Evolutionary conservation across 2,888 invertebrate genomes (phyloP), one percentile per base, ranked within the genome.

Genomic region (Drosophila kambysellisi): DNA sequence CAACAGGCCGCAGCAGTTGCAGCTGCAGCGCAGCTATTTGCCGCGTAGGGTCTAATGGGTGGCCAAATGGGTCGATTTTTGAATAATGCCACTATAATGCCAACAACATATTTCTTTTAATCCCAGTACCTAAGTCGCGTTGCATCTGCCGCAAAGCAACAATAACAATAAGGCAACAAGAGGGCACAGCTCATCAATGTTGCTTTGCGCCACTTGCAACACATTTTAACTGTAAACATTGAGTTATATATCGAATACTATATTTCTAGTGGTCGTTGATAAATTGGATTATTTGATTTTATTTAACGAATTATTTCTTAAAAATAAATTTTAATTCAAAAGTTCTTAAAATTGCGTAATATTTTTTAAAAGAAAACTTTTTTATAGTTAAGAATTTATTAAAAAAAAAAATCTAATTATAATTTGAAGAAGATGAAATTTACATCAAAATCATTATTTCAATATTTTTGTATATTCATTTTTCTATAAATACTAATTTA

Each of bases 1-100:
- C 91, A 90, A 70, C 87, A 88, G 68, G 74, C 76, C 57, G 89
- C 90, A 39, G 91, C 91, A 75, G 78, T 78, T 64, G 91, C 89
- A 68, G 89, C 91, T 63, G 89, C 91, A 48, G 90, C 91, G 46
- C 92, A 92, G 70, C 80, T 85, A 32, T 85, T 85, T 77, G 85
- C 85, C 64, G 91, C 92, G 92, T 92, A 92, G 92, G 92, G 91
- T 84, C 86, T 92, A 85, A 91, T 87, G 78, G 87, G 92, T 91
- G 92, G 92, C 92, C 92, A 91, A 91, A 83, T 92, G 84, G 92
- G 92, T 82, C 91, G 92, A 92, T 91, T 92, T 90, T 89, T 92
- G 77, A 92, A 90, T 63, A 92, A 91, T 83, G 89, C 92, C 79
- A 92, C 92, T 25, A 90, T 92, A 80, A 83, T 92, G 80, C 92